Evolutionary conservation across 2,797 vertebrate species (phyloP), one percentile per base, ranked within the genome.

Genomic region (Enteromius argenteus): DNA sequence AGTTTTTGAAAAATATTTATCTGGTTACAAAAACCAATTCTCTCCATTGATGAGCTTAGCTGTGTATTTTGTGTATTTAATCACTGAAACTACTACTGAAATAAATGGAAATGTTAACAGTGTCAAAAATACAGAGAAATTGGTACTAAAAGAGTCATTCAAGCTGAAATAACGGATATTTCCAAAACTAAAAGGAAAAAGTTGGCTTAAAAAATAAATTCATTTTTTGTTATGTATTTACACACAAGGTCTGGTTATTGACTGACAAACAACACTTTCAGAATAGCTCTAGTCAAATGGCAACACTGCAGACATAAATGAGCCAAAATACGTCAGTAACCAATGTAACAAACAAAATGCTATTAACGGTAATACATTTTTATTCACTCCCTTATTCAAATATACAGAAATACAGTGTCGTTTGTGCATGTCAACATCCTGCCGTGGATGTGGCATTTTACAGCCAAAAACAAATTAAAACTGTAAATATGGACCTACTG

Each of bases 321-420:
- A 1, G 4, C 17, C 53, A 58, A 46, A 35, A 44, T 10, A 60
- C 11, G 1, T 46, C 37, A 60, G 27, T 21, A 73, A 81, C 62
- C 80, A 81, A 72, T 10, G 0, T 27, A 60, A n/a, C 49, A 71
- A 71, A 71, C 51, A 58, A 58, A 60, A 60, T 30, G 3, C 23
- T 71, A 71, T 27, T 3, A 32, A 71, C 79, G 9, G 66, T 32
- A 60, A 71, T 32, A 81, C n/a, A 58, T 19, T 14, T 73, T 81
- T 64, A 81, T 73, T 73, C 79, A 10, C 37, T 32, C 11, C 9
- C 53, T 46, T 72, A n/a, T 49, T 73, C 27, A 73, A 81, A 81
- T 44, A 49, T 37, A 49, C 69, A 49, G 39, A 81, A 73, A 81
- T 81, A 73, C 17, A 73, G 68, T 30, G 66, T 14, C 58, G 67